A percentile compares a stretch with the other conserved stretches of the same genome.
Evolutionary conservation across 2,888 invertebrate species (phyloP).

Genomic region (Amblyteles armatorius): DNA sequence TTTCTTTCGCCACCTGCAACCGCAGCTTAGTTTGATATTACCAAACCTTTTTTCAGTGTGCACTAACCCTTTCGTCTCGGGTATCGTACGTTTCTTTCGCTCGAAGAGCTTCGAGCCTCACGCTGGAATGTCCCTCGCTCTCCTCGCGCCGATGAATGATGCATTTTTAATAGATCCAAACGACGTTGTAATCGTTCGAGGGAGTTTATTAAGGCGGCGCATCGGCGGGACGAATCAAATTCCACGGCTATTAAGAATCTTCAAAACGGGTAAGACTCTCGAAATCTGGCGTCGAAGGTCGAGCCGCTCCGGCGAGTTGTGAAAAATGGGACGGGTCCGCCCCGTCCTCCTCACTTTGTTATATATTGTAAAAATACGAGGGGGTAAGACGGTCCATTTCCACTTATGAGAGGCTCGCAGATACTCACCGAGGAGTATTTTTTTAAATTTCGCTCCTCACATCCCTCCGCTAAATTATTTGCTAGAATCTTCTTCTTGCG

Average conservation of each 20-base stretch:
- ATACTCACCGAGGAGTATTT: slow-evolving; percentile 1
- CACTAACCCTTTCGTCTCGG: slow-evolving; percentile 8
- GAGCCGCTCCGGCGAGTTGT: neutral
- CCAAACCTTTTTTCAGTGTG: too few relatives aligned
- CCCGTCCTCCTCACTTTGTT: slow-evolving; percentile 2
- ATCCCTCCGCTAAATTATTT: neutral
- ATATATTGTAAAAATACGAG: slow-evolving; percentile 14
- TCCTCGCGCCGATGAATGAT: neutral
- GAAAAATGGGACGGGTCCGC: slow-evolving; percentile 38
- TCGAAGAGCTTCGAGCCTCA: neutral
- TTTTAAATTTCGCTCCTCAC: neutral
- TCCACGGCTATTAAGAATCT: slow-evolving; percentile 28
- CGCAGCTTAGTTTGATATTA: too few relatives aligned
- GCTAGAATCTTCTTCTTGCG: neutral
- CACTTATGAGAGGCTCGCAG: neutral
- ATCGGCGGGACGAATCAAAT: slow-evolving; percentile 34
- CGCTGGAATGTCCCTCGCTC: neutral
- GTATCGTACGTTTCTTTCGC: neutral
- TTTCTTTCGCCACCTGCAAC: too few relatives aligned
- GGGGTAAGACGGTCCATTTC: slow-evolving; percentile 11
- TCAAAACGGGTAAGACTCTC: slow-evolving; percentile 28
- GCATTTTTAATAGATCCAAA: slow-evolving; percentile 9
- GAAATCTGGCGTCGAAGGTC: neutral
- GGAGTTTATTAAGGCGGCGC: neutral
- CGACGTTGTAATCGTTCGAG: slow-evolving; percentile 14